Evolutionary conservation across 2,113 vertebrate species (phyloP).

Genomic region (Colius striatus): DNA sequence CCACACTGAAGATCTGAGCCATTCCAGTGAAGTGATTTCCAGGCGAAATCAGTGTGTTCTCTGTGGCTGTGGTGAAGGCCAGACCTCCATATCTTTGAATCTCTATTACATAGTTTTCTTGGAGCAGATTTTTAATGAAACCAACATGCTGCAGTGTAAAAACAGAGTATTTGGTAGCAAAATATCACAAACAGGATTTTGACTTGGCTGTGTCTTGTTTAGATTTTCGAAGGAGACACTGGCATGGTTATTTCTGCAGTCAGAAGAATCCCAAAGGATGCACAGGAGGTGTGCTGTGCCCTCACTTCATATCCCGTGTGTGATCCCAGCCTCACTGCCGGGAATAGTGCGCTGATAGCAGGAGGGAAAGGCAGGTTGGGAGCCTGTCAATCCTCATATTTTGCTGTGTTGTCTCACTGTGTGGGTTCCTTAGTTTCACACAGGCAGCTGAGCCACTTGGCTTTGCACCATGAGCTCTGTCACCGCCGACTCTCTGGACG

Average conservation of each 20-base stretch:
- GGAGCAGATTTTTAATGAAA: background rate
- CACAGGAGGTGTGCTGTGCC: background rate
- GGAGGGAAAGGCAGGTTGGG: background rate
- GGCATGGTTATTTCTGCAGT: background rate
- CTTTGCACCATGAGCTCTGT: background rate
- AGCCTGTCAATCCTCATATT: background rate
- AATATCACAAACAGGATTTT: background rate
- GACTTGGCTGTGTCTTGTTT: background rate
- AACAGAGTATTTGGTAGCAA: background rate
- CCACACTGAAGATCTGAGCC: background rate
- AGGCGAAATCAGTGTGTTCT: background rate
- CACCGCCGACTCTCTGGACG: fast-evolving
- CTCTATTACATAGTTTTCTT: background rate
- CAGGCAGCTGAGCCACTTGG: background rate
- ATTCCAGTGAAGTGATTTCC: background rate
- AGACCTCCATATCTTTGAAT: background rate
- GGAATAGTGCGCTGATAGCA: background rate
- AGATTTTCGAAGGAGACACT: background rate
- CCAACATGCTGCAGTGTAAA: background rate
- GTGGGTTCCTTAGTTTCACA: background rate
- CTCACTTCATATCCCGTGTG: background rate
- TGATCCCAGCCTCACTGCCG: background rate
- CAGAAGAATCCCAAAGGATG: background rate
- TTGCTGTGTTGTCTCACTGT: background rate
- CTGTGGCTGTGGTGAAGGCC: background rate